Base-by-base conservation (phyloP, 2,113 vertebrate species). In the Peromyscus polionotus region DNA sequence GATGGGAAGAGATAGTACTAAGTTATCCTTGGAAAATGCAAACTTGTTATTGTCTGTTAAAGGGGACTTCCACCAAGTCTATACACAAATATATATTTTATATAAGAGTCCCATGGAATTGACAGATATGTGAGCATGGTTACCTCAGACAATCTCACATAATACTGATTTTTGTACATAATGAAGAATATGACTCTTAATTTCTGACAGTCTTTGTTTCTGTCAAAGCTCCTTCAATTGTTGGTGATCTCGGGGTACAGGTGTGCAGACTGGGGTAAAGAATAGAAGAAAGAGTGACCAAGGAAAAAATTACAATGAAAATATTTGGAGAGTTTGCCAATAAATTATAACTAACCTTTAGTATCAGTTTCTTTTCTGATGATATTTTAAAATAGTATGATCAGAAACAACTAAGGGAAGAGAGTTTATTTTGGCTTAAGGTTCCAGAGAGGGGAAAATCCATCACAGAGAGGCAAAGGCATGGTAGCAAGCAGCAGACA, bases 11-110 rank as follows among this genome's bases (percentile, higher is more conserved):
- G 24, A 31, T 24, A 68, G 1, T 67, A 39, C 7, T 42, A 1
- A 76, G 45, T 19, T 75, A 14, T 81, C 51, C 72, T 88, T 95
- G 65, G 84, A 94, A 89, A 92, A 85, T 22, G 24, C 10, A 61
- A 68, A 76, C 1, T 7, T 45, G 51, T 48, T 89, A 6, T 22
- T 90, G 6, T 19, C 45, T 36, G 42, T 84, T 93, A 68, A 89
- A 88, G 68, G 73, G 31, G 73, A 88, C 10, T 4, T 93, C 94
- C 48, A 88, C 0, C 39, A 22, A 48, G n/a, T 73, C 45, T 94
- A 84, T 72, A 7, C 0, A 68, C 7, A 92, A 94, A 91, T 26
- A 81, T 45, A 36, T 65, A 84, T 59, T 88, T 84, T 42, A 87
- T 57, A 59, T 54, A 91, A 92, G 89, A 61, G 20, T 57, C 28